phyloP scores from a whole-genome alignment of 2,797 vertebrate species.

The Ibycter americanus region DNA sequence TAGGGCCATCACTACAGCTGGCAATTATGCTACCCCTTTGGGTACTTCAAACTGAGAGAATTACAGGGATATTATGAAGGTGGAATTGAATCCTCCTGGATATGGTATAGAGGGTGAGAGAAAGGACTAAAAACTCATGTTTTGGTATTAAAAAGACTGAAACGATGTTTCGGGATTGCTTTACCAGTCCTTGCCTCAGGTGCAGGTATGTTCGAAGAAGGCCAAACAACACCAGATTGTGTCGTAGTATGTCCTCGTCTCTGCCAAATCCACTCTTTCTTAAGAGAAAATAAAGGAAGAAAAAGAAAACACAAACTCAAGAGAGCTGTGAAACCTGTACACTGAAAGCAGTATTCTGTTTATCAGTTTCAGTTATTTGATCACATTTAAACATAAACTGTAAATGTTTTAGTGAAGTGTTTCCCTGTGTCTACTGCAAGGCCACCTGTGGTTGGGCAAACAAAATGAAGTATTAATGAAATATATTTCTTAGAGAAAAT shows the following conservation, averaged over 20 bases:
- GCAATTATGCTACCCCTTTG: neutral
- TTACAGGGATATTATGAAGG: neutral
- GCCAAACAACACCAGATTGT: neutral
- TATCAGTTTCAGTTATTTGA: neutral
- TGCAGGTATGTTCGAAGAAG: neutral
- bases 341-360: neutral
- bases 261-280: neutral
- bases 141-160: neutral
- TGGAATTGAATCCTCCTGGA: neutral
- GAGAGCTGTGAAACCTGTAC: neutral
- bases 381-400: neutral
- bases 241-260: rapidly evolving
- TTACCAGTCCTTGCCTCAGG: neutral
- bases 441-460: neutral
- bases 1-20: neutral
- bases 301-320: neutral
- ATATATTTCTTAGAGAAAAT: neutral
- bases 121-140: neutral
- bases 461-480: neutral
- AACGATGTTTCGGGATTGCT: neutral
- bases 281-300: neutral
- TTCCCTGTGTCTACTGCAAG: neutral
- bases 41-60: neutral
- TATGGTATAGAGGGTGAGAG: neutral
- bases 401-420: neutral